phyloP scores from a whole-genome alignment of 2,797 vertebrate species.

The Eulemur albifrons region DNA sequence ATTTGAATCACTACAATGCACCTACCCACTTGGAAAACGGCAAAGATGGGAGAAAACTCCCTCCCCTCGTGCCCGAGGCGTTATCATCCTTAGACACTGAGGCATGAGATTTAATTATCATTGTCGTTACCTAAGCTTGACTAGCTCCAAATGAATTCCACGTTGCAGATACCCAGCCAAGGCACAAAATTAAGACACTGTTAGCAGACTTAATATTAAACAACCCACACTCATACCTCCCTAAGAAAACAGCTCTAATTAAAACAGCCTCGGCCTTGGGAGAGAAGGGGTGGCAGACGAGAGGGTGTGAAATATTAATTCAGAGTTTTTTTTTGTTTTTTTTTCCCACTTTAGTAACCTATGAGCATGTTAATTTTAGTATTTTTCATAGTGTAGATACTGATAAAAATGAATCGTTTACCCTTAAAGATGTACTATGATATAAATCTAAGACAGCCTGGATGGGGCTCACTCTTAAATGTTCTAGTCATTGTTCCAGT shows the following conservation, averaged over 20 bases:
- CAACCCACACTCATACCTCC: neutral
- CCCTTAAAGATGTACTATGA: neutral
- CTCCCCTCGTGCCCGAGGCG: neutral
- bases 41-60: neutral
- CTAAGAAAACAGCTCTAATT: neutral
- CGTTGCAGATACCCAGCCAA: constrained; percentile 25
- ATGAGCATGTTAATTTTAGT: neutral
- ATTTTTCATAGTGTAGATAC: neutral
- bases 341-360: neutral
- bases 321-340: neutral
- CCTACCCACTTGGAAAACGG: constrained; percentile 16
- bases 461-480: neutral
- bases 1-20: neutral
- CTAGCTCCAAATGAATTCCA: constrained; percentile 46
- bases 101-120: constrained; percentile 58
- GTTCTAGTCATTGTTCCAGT: neutral
- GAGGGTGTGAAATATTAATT: neutral
- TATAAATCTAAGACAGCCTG: neutral
- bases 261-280: neutral
- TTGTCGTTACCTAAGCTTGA: constrained; percentile 20
- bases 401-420: neutral
- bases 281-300: neutral
- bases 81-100: constrained; percentile 37
- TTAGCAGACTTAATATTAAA: neutral
- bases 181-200: neutral